A percentile compares a stretch with the other conserved stretches of the same genome.
Evolutionary conservation across 1,140 invertebrate genomes (phyloP).

Genomic region (Drosophila paulistorum): DNA sequence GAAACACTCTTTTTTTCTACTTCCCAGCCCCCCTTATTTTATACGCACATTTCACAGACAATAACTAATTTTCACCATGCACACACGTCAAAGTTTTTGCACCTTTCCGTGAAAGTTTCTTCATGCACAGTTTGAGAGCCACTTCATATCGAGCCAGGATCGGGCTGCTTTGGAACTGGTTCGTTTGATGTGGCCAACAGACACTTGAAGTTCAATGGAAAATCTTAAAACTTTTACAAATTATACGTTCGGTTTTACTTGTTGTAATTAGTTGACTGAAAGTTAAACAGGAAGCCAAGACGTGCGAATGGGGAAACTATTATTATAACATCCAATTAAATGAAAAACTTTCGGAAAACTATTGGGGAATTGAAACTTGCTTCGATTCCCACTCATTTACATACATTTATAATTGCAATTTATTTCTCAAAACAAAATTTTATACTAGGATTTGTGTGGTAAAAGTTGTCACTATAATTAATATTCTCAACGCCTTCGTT

Average conservation of each 20-base stretch:
- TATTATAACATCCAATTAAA: background rate
- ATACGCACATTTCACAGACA: slow-evolving; percentile 27
- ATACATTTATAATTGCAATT: too few species aligned
- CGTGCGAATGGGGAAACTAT: background rate
- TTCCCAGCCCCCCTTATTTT: background rate
- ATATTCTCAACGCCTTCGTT: too few species aligned
- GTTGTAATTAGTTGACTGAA: slow-evolving; percentile 18
- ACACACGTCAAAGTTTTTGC: slow-evolving; percentile 43
- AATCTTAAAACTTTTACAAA: slow-evolving; percentile 45
- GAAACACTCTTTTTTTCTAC: background rate
- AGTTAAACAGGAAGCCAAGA: slow-evolving; percentile 2
- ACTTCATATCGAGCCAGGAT: slow-evolving; percentile 11
- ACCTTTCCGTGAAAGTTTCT: slow-evolving; percentile 8
- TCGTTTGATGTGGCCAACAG: slow-evolving; percentile 16
- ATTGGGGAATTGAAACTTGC: background rate
- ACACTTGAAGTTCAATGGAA: slow-evolving; percentile 26
- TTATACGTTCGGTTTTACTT: slow-evolving; percentile 27
- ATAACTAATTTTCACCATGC: slow-evolving; percentile 55
- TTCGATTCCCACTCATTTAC: background rate
- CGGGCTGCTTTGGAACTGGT: background rate
- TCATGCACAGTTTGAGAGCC: slow-evolving; percentile 26
- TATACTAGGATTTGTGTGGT: too few species aligned
- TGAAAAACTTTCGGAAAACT: background rate
- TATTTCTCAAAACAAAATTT: too few species aligned
- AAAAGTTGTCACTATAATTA: too few species aligned